These are phyloP conservation scores for Anticlea derivata DNA, from an alignment of 2,888 invertebrate genomes.

Conservation along the genomic window DNA sequence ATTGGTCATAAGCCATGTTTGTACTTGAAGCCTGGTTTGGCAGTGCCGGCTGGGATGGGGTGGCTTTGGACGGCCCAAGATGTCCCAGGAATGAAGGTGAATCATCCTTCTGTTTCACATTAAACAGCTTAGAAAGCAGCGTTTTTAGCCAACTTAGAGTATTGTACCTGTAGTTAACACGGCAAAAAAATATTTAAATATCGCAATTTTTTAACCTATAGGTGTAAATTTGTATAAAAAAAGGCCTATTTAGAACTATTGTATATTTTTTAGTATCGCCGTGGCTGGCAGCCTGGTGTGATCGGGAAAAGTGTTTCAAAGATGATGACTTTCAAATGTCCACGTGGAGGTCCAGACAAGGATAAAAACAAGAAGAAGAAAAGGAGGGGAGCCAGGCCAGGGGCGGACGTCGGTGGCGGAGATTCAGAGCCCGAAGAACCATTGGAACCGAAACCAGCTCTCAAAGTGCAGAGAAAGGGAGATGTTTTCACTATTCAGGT, in stretches of 20 bases:
- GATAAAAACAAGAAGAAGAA: conserved; percentile 72
- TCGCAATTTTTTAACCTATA: no score
- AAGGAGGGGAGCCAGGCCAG: conserved; percentile 53
- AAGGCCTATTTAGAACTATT: not conserved
- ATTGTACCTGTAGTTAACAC: no score
- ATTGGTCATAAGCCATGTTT: conserved; percentile 83
- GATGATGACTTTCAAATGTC: conserved; percentile 71
- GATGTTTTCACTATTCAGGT: conserved; percentile 86
- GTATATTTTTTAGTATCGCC: conserved; percentile 62
- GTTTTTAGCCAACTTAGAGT: no score
- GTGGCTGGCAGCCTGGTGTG: conserved; percentile 84
- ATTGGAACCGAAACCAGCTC: conserved; percentile 84
- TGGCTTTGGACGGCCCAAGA: conserved; percentile 85
- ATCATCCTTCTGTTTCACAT: not conserved
- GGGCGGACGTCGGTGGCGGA: conserved; percentile 58
- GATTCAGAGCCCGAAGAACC: conserved; percentile 75
- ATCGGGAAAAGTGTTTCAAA: conserved; percentile 79
- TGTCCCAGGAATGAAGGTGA: conserved; percentile 65
- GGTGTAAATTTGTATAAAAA: no score
- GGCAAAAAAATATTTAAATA: no score
- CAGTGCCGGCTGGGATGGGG: conserved; percentile 86
- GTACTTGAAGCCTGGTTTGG: conserved; percentile 66
- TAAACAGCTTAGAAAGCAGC: not conserved
- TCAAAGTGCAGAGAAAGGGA: conserved; percentile 86
- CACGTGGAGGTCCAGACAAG: conserved; percentile 63